Evolutionary conservation across 2,888 invertebrate species (phyloP), one percentile per base, ranked within the genome.

Genomic region (Oxycera nigricornis): DNA sequence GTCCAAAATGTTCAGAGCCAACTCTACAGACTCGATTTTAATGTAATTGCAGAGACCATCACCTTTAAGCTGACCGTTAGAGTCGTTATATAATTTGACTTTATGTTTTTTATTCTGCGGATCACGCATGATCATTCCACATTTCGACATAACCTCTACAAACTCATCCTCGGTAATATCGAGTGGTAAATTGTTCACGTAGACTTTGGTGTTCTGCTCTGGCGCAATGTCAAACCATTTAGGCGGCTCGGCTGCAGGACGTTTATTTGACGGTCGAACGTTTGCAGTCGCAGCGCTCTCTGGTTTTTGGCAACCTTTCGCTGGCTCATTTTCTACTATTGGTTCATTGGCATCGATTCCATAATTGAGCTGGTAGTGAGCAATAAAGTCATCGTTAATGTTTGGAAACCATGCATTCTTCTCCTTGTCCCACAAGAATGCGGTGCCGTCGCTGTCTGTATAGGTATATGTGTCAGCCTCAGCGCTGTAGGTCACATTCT

Each of bases 371-470:
- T 98, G 97, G 87, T 99, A 99, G 74, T 89, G 89, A 0, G 98
- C 98, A 87, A 98, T 90, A 82, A 98, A 98, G 80, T 98, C 96
- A 81, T 97, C 97, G 87, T 97, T 96, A 76, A 98, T 90, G 89
- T 95, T 96, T 0, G 98, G 98, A 86, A 98, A 94, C 97, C 98
- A 99, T 2, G 97, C 97, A 81, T 90, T 92, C 83, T 94, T 97
- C 46, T 90, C 90, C 26, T 88, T 88, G 86, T 98, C 97, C 96
- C 96, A 98, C 82, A 97, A 93, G 84, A 91, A 96, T 76, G 92
- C 91, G 0, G 92, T 91, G 0, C 97, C 97, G 88, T 98, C 98
- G 70, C 88, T 85, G 82, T 95, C 95, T 4, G 91, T 93, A 80
- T 94, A 95, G 9, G 91, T 90, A 80, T 93, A 92, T 68, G 91